These are phyloP conservation scores for Panzeria rudis DNA, from an alignment of 2,888 invertebrate genomes.

Conservation along the genomic window DNA sequence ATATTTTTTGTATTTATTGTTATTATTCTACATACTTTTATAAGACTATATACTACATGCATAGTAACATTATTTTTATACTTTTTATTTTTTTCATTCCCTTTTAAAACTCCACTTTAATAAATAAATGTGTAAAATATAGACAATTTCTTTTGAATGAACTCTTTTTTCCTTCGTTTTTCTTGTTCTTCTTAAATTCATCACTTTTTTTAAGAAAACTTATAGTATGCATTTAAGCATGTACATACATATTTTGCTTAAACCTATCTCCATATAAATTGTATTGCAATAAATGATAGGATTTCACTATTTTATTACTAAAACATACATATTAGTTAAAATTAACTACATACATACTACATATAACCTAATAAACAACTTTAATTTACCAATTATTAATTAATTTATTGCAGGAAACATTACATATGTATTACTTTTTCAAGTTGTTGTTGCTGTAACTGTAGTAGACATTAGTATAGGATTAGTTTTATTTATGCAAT, in stretches of 20 bases:
- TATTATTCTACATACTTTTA: no score
- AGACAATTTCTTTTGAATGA: conserved; percentile 50
- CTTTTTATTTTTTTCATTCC: conserved; percentile 40
- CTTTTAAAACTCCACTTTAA: conserved; percentile 43
- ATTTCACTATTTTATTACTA: conserved; percentile 7
- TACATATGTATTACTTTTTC: conserved; percentile 47
- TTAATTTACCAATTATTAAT: conserved; percentile 50
- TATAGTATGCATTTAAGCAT: background rate
- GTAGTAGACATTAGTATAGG: conserved; percentile 3
- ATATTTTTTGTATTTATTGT: conserved; percentile 30
- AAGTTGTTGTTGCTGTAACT: conserved; percentile 15
- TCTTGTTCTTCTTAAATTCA: conserved; percentile 37
- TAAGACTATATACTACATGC: no score
- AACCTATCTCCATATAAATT: conserved; percentile 10
- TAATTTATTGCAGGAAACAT: conserved; percentile 7
- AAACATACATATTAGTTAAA: background rate
- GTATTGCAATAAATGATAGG: background rate
- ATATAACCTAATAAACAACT: background rate
- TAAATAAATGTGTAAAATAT: conserved; percentile 32
- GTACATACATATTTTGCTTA: background rate
- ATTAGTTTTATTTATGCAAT: conserved; percentile 8
- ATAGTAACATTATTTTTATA: no score
- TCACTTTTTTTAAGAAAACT: conserved; percentile 18
- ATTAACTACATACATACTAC: background rate
- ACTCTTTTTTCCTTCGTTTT: conserved; percentile 32